A percentile compares a stretch with the other conserved stretches of the same genome.
phyloP scores from a whole-genome alignment of 2,113 vertebrate species.

The Misgurnus anguillicaudatus region DNA sequence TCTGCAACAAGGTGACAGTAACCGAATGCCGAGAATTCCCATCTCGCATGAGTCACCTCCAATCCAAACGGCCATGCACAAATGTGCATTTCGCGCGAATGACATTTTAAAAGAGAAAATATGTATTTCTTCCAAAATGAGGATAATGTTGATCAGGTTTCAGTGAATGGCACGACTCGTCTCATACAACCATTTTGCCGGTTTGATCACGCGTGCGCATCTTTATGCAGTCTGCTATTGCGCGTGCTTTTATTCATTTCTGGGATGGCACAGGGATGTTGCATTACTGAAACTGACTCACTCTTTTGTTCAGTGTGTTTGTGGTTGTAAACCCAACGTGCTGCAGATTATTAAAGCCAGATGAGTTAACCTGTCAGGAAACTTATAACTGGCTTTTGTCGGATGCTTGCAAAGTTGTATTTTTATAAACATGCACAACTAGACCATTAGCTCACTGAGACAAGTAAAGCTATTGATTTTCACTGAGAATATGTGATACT shows the following conservation, averaged over 20 bases:
- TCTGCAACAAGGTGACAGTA: slow-evolving; percentile 34
- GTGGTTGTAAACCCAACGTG: background rate
- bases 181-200: background rate
- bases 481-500: background rate
- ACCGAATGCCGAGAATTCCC: background rate
- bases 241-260: background rate
- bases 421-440: background rate
- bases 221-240: background rate
- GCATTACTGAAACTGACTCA: background rate
- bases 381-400: too few species aligned
- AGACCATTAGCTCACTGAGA: background rate
- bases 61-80: background rate
- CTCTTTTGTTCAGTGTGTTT: background rate
- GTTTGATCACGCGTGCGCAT: background rate
- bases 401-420: background rate
- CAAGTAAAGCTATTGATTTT: background rate
- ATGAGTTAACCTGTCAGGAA: background rate
- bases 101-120: too few species aligned
- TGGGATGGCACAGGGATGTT: background rate
- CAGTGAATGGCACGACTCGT: background rate
- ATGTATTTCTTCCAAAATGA: too few species aligned
- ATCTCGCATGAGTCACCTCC: slow-evolving; percentile 6
- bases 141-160: too few species aligned
- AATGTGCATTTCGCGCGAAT: background rate
- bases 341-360: background rate